Conservation (phyloP, 2,888 invertebrate genomes). For the Papilio protenor region DNA sequence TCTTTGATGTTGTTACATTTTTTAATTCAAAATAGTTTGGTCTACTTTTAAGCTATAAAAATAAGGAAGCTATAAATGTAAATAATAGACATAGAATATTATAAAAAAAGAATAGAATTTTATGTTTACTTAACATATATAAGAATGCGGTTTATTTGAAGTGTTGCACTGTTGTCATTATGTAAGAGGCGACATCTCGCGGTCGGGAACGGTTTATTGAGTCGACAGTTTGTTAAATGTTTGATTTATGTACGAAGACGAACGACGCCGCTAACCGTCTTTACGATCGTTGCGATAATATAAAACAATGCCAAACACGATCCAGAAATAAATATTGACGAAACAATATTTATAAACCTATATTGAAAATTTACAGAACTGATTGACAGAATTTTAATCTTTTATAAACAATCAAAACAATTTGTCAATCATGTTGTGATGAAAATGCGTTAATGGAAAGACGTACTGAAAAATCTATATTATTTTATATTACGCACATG, state of each 20-base stretch:
- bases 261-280: constrained; percentile 56
- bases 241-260: constrained; percentile 69
- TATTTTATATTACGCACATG: not conserved
- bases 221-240: constrained; percentile 72
- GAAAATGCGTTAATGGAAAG: not conserved
- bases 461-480: not conserved
- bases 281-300: constrained; percentile 57
- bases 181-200: constrained; percentile 50
- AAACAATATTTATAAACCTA: constrained; percentile 20
- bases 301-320: constrained; percentile 49
- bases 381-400: not conserved
- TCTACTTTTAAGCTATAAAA: not conserved
- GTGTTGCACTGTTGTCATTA: constrained; percentile 45
- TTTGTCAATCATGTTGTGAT: not conserved
- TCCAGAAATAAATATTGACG: constrained; percentile 37
- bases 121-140: constrained; percentile 3
- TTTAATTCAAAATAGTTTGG: not conserved
- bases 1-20: not conserved
- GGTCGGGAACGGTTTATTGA: constrained; percentile 69
- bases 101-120: not conserved
- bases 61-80: not conserved
- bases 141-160: constrained; percentile 27
- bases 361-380: not conserved
- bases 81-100: not conserved
- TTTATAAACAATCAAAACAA: not conserved